A percentile compares a stretch with the other conserved stretches of the same genome.
Conservation (phyloP, 2,797 vertebrate species). For the Peromyscus eremicus region DNA sequence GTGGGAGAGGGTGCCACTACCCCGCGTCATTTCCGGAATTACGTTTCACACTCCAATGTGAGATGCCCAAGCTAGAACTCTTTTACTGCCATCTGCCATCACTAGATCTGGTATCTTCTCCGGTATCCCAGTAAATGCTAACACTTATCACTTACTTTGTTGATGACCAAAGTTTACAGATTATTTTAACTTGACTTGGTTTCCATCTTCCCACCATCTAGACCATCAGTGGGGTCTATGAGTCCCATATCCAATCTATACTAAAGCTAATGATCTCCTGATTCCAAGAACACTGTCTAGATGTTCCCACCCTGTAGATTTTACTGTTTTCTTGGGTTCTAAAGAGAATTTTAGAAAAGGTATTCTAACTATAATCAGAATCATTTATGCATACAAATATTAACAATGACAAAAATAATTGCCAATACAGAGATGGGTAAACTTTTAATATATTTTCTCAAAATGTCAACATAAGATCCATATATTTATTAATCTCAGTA, state of each 20-base stretch:
- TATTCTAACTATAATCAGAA: conserved; percentile 50
- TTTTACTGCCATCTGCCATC: background rate
- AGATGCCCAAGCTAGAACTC: background rate
- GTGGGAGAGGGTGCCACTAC: background rate
- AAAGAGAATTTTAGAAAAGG: conserved; percentile 35
- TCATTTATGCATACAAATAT: background rate
- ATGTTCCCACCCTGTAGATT: background rate
- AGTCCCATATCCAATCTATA: background rate
- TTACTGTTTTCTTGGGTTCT: background rate
- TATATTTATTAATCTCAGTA: conserved; percentile 10
- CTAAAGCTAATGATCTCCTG: background rate
- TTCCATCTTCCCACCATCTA: background rate
- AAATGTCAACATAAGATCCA: background rate
- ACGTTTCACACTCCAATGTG: background rate
- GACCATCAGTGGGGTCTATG: background rate
- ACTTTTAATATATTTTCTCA: conserved; percentile 51
- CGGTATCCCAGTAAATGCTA: background rate
- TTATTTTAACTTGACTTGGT: background rate
- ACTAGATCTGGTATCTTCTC: background rate
- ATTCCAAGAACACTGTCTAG: background rate
- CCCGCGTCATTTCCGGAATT: background rate
- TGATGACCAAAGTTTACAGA: conserved; percentile 6
- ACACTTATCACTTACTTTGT: background rate
- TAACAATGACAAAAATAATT: background rate
- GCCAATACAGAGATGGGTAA: background rate